A percentile compares a stretch with the other conserved stretches of the same genome.
These are phyloP conservation scores for Prunella fulvescens DNA, from an alignment of 2,113 vertebrate species.

Conservation along the genomic window DNA sequence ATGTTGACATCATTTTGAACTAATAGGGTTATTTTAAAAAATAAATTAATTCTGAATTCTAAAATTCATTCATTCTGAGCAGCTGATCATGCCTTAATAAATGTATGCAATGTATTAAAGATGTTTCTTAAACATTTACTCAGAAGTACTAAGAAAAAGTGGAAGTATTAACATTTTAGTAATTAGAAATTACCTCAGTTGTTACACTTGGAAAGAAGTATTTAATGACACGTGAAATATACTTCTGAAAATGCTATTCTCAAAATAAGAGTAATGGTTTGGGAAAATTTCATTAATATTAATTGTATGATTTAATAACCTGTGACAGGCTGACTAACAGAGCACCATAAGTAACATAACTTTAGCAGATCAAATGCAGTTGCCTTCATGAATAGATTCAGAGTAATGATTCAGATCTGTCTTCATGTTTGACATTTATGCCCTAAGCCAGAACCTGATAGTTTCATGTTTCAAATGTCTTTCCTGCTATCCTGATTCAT, in stretches of 20 bases:
- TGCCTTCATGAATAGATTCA: background rate
- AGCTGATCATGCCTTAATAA: conserved; percentile 33
- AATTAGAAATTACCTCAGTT: background rate
- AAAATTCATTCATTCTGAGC: background rate
- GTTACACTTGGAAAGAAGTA: background rate
- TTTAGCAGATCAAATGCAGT: conserved; percentile 11
- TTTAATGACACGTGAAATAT: background rate
- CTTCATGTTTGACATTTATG: conserved; percentile 55
- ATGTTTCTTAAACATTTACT: conserved; percentile 48
- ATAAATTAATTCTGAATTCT: background rate
- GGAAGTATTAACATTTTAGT: background rate
- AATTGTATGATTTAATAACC: conserved; percentile 47
- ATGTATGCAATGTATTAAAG: conserved; percentile 57
- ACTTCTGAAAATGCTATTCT: background rate
- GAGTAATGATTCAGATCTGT: conserved; percentile 32
- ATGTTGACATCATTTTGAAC: background rate
- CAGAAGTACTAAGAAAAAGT: background rate
- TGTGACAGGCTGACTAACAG: conserved; percentile 27
- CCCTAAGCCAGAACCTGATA: conserved; percentile 19
- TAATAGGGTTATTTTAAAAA: background rate
- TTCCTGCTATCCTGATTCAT: conserved; percentile 52
- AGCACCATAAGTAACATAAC: conserved; percentile 17
- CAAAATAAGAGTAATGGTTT: background rate
- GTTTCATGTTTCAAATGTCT: conserved; percentile 48
- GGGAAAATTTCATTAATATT: background rate